Evolutionary conservation across 1,140 invertebrate genomes (phyloP).

Genomic region (Zaprionus taronus): DNA sequence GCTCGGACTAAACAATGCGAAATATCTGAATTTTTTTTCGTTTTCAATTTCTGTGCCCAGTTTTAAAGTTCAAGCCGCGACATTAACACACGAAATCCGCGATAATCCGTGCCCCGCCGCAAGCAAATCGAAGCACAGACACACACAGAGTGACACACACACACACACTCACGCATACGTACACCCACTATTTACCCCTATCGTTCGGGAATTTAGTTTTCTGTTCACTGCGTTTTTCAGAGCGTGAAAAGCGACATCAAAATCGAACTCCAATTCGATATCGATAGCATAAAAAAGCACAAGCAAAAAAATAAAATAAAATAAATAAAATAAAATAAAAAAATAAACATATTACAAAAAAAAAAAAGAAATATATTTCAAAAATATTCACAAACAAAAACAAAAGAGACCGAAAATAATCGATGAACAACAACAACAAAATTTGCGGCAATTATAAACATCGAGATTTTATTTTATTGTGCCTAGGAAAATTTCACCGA

Average conservation of each 20-base stretch:
- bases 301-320: neutral
- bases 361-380: neutral
- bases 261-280: neutral
- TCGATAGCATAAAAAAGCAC: conserved; percentile 2
- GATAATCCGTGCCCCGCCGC: conserved; percentile 61
- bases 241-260: conserved; percentile 31
- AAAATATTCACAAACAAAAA: neutral
- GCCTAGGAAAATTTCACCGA: conserved; percentile 15
- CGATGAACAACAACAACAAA: neutral
- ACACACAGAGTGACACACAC: conserved; percentile 1
- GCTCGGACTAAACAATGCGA: conserved; percentile 76
- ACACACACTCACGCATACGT: neutral
- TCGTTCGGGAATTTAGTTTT: conserved; percentile 14
- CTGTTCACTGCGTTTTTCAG: conserved; percentile 33
- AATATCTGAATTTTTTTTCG: conserved; percentile 62
- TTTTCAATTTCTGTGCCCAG: conserved; percentile 70
- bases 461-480: conserved; percentile 26
- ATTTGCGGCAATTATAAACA: conserved; percentile 36
- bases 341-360: conserved; percentile 1
- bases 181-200: neutral
- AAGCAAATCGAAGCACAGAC: conserved; percentile 27
- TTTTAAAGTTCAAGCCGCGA: conserved; percentile 83
- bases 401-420: neutral
- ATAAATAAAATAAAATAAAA: neutral
- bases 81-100: conserved; percentile 78